phyloP scores from a whole-genome alignment of 2,797 vertebrate genomes.

The Anabacerthia variegaticeps region DNA sequence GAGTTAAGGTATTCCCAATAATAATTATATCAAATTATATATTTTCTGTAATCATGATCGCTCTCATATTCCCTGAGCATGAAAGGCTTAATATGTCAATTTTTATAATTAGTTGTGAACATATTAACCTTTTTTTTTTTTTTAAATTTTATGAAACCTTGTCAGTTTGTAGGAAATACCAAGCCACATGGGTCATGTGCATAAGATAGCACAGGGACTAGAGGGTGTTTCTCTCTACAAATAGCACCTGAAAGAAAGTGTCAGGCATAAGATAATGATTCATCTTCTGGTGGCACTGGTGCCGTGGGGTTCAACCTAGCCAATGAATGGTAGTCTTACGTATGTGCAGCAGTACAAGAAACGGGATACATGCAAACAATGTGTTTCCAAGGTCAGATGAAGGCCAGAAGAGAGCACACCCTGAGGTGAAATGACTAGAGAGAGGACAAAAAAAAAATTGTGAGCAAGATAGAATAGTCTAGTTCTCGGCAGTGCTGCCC shows the following conservation, averaged over 20 bases:
- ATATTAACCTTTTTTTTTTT: neutral
- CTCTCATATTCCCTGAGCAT: neutral
- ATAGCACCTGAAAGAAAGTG: neutral
- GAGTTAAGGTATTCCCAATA: neutral
- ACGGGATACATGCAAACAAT: neutral
- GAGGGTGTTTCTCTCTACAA: neutral
- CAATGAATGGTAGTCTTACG: neutral
- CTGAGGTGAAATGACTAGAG: neutral
- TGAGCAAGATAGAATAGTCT: neutral
- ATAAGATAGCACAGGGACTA: neutral
- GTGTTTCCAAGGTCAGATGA: neutral
- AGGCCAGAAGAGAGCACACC: neutral
- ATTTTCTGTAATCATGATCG: neutral
- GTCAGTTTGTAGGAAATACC: neutral
- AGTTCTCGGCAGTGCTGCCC: neutral
- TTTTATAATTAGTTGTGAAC: neutral
- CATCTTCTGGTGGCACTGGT: neutral
- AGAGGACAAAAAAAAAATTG: neutral
- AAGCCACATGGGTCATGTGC: neutral
- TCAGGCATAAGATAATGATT: neutral
- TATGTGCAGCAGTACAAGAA: neutral
- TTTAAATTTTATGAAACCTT: neutral
- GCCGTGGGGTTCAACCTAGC: neutral
- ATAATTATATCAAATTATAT: neutral
- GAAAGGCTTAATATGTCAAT: neutral